Conservation (phyloP, 1,140 invertebrate species). For the Hylaeus volcanicus region DNA sequence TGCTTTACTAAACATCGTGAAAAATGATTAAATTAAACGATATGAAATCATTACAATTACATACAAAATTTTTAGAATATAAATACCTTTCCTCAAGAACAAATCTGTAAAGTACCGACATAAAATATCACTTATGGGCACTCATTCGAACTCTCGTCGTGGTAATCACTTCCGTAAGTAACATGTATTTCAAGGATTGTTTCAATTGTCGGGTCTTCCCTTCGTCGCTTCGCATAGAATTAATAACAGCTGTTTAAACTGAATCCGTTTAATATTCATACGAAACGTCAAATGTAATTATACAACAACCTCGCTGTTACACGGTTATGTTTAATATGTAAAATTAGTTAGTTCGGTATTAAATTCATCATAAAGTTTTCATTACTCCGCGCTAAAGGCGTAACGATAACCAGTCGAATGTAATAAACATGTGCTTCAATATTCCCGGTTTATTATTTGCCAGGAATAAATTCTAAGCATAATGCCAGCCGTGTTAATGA, state of each 20-base stretch:
- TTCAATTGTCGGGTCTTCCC: not conserved
- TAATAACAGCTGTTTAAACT: conserved; percentile 33
- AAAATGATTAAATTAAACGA: too few relatives aligned
- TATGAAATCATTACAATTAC: too few relatives aligned
- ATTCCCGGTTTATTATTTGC: not conserved
- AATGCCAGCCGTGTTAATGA: not conserved
- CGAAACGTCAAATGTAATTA: conserved; percentile 39
- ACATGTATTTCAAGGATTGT: too few relatives aligned
- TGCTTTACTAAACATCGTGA: too few relatives aligned
- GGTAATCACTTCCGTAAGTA: not conserved
- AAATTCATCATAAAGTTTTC: conserved; percentile 37
- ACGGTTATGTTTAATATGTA: conserved; percentile 32
- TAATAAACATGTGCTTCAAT: not conserved
- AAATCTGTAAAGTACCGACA: too few relatives aligned
- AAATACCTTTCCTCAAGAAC: too few relatives aligned
- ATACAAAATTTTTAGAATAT: too few relatives aligned
- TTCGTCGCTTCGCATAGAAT: not conserved
- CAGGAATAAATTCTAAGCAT: not conserved
- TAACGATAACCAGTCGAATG: conserved; percentile 12
- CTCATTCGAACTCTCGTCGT: too few relatives aligned
- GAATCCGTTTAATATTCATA: conserved; percentile 46
- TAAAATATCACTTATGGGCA: not conserved
- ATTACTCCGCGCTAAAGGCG: not conserved
- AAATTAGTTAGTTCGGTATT: conserved; percentile 39
- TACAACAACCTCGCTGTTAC: conserved; percentile 13